Percentiles rank a stretch among this genome's conserved stretches.
Evolutionary conservation across 2,888 invertebrate species (phyloP).

Genomic region (Diarsia brunnea): DNA sequence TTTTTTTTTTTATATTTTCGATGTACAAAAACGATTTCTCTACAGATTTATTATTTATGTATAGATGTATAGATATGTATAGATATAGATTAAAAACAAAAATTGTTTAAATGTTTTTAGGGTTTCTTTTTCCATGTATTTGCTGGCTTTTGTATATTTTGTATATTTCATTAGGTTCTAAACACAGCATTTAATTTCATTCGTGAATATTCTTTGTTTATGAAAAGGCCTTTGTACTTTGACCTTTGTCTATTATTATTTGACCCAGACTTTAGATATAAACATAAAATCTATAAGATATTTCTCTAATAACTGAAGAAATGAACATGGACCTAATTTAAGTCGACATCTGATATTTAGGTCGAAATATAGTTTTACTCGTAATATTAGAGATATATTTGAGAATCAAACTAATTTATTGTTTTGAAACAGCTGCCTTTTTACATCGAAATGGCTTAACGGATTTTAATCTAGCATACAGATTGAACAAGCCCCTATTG

Average conservation of each 20-base stretch:
- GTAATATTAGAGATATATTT: constrained; percentile 6
- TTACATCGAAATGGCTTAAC: neutral
- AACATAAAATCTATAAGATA: constrained; percentile 23
- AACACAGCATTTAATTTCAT: constrained; percentile 1
- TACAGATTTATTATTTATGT: too few species aligned
- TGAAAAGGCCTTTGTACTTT: neutral
- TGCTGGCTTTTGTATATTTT: neutral
- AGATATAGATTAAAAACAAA: too few species aligned
- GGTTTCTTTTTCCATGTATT: neutral
- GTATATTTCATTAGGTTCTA: constrained; percentile 7
- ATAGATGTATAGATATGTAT: too few species aligned
- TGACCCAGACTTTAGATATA: neutral
- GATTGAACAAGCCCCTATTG: neutral
- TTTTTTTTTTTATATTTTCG: too few species aligned
- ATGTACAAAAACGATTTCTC: too few species aligned
- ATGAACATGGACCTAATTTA: constrained; percentile 13
- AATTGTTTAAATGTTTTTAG: too few species aligned
- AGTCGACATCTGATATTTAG: neutral
- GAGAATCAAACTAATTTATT: neutral
- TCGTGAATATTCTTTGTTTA: neutral
- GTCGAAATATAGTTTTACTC: constrained; percentile 8
- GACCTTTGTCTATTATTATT: neutral
- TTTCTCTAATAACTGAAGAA: constrained; percentile 20
- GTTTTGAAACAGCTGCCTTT: neutral
- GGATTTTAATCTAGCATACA: neutral